Evolutionary conservation across 1,140 invertebrate species (phyloP), one percentile per base, ranked within the genome.

Genomic region (Drosophila parvula): DNA sequence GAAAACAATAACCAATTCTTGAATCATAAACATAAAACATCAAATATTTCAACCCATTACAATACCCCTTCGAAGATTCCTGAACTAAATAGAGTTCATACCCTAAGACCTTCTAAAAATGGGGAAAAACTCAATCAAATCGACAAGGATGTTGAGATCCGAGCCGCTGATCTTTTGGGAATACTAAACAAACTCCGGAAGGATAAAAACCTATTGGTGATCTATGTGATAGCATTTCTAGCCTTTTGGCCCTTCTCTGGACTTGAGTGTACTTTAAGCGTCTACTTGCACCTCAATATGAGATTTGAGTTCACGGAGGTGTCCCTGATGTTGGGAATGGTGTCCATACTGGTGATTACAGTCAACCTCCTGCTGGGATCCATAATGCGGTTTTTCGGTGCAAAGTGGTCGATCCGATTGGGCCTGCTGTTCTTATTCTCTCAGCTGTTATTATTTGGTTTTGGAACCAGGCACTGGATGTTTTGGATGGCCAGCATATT

Each of bases 241-340:
- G 99, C 98, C 18, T 99, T 99, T 93, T 93, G 99, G 78, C 98
- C 99, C n/a, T 99, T 99, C 92, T 96, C 96, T 28, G 98, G 98
- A 65, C 97, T 99, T 93, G 99, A 99, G 93, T 99, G 98, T 55
- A 99, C 98, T 93, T 99, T 99, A 93, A 99, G 99, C 94, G 98
- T 99, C 76, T 99, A 99, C 93, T 95, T 99, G 44, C 98, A 97
- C 94, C 94, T 99, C 86, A 98, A 99, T 74, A 98, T 99, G 96
- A 97, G 97, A 73, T 99, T 99, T 93, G 96, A 96, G 79, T 96
- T 96, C 67, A 95, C 97, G 86, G 97, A 98, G 94, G 98, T 99
- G 55, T 98, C 98, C 55, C 95, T 98, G 77, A 99, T 98, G 93
- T 99, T 99, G 90, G 99, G 98, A 61, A 95, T 98, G 60, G 97